These are phyloP conservation scores for Helobdella robusta DNA, from an alignment of 2,888 invertebrate species.

Conservation along the genomic window DNA sequence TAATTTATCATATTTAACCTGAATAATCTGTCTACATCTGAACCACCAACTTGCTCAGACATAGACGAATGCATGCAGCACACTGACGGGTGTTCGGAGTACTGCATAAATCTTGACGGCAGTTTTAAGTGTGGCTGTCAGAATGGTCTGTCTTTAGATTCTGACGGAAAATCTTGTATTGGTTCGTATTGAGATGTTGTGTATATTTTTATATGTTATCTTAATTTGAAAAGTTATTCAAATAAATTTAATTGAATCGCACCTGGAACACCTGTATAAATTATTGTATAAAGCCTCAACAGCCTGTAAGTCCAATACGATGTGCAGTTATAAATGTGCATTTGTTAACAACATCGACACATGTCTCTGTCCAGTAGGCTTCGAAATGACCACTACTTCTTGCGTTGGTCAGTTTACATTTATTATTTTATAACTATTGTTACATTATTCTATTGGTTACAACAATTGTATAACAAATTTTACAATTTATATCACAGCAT, in stretches of 20 bases:
- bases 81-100: constrained; percentile 7
- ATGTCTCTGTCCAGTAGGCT: constrained; percentile 22
- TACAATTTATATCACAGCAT: too few relatives aligned
- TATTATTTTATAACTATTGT: background rate
- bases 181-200: background rate
- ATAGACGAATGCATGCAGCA: constrained; percentile 22
- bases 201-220: background rate
- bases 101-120: constrained; percentile 22
- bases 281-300: constrained; percentile 9
- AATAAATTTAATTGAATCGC: background rate
- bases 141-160: background rate
- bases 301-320: background rate
- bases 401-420: constrained; percentile 18
- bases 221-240: background rate
- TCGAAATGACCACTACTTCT: background rate
- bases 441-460: too few relatives aligned
- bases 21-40: background rate
- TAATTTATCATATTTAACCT: background rate
- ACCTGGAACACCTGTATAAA: background rate
- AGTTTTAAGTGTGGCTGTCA: constrained; percentile 20
- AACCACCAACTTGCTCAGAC: constrained; percentile 1
- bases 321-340: constrained; percentile 15
- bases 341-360: constrained; percentile 15
- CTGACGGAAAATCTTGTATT: constrained; percentile 15
- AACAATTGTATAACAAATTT: too few relatives aligned